Evolutionary conservation across 2,113 vertebrate species (phyloP).

Genomic region (Diadophis punctatus): DNA sequence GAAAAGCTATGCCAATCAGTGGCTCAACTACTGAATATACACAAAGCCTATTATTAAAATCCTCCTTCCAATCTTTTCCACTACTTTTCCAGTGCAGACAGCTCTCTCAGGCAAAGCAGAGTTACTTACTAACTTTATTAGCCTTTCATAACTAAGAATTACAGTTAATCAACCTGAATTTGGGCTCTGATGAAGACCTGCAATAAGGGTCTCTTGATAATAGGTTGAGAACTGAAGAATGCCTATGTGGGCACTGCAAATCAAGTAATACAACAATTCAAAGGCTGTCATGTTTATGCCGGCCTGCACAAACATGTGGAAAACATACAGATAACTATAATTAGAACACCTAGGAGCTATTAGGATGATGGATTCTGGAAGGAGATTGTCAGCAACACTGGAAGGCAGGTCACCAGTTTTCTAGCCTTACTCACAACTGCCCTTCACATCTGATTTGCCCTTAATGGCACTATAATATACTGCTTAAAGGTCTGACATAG

Average conservation of each 20-base stretch:
- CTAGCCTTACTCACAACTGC: not conserved
- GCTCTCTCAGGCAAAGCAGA: not conserved
- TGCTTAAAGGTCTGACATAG: not conserved
- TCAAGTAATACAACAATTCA: not conserved
- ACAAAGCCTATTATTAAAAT: not conserved
- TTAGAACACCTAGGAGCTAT: not conserved
- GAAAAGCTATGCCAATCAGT: not conserved
- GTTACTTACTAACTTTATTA: not conserved
- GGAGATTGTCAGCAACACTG: not conserved
- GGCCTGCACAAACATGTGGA: not conserved
- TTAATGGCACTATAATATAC: not conserved
- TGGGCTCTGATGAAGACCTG: not conserved
- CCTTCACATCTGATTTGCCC: not conserved
- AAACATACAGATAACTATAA: not conserved
- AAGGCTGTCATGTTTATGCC: not conserved
- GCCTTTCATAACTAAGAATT: not conserved
- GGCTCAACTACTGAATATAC: not conserved
- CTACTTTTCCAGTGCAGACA: not conserved
- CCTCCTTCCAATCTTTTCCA: not conserved
- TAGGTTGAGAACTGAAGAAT: not conserved
- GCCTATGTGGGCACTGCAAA: not conserved
- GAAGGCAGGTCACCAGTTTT: not conserved
- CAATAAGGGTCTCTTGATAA: not conserved
- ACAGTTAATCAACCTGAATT: not conserved
- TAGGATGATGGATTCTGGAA: not conserved